Evolutionary conservation across 2,113 vertebrate species (phyloP).

Genomic region (Alexandromys fortis): DNA sequence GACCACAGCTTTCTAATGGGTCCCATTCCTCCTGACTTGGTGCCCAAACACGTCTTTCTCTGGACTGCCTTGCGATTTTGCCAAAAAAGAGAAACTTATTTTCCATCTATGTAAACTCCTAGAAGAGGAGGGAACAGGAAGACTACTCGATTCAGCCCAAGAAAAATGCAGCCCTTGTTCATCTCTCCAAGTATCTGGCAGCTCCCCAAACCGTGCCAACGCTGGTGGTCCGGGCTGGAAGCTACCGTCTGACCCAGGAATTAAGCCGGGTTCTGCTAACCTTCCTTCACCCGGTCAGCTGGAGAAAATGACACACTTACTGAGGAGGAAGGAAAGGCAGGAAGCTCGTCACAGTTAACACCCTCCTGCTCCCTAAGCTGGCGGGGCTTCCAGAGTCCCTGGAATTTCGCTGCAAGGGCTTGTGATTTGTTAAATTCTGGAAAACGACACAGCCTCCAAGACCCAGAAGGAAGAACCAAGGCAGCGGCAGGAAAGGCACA

Average conservation of each 20-base stretch:
- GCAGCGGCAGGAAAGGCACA: background rate
- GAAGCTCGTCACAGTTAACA: constrained; percentile 56
- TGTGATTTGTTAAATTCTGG: constrained; percentile 51
- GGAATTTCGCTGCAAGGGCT: constrained; percentile 62
- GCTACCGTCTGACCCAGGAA: constrained; percentile 51
- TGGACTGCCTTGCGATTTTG: constrained; percentile 61
- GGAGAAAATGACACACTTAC: constrained; percentile 72
- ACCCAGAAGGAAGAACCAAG: background rate
- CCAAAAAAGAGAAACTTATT: constrained; percentile 71
- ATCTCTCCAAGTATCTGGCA: constrained; percentile 70
- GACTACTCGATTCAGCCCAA: constrained; percentile 70
- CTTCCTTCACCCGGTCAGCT: constrained; percentile 64
- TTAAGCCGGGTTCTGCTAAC: constrained; percentile 70
- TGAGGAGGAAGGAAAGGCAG: constrained; percentile 68
- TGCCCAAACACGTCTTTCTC: constrained; percentile 71
- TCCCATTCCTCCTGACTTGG: constrained; percentile 60
- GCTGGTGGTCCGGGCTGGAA: constrained; percentile 42
- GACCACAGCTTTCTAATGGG: constrained; percentile 59
- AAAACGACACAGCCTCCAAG: constrained; percentile 32
- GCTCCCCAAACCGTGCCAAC: constrained; percentile 61
- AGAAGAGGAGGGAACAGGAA: constrained; percentile 67
- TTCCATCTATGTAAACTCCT: constrained; percentile 68
- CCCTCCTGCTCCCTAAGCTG: constrained; percentile 39
- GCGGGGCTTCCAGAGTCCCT: constrained; percentile 54
- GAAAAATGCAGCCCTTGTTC: constrained; percentile 78